These are phyloP conservation scores for Eupithecia inturbata DNA, from an alignment of 2,888 invertebrate species.

Conservation along the genomic window DNA sequence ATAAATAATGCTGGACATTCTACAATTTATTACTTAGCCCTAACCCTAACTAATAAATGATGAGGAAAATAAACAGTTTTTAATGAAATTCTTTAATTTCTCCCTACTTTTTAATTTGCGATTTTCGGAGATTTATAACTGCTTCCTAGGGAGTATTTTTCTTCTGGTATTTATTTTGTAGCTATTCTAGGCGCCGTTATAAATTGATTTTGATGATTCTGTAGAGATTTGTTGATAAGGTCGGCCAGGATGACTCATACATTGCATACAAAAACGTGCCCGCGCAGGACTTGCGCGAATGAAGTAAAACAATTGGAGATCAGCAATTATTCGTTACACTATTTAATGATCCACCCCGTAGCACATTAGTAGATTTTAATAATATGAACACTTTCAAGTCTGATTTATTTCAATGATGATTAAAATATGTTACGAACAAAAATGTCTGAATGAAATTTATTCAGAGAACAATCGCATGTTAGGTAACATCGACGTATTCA, in stretches of 20 bases:
- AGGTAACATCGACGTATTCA: not conserved
- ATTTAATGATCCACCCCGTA: not conserved
- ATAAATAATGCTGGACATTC: not conserved
- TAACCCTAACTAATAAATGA: not conserved
- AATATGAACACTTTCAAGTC: not conserved
- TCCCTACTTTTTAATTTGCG: not conserved
- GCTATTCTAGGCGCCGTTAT: not conserved
- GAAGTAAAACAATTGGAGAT: not conserved
- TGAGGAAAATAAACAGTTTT: not conserved
- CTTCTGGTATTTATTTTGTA: not conserved
- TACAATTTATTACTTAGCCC: not conserved
- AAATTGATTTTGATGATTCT: not conserved
- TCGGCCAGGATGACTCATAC: not conserved
- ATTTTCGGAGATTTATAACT: not conserved
- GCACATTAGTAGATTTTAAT: not conserved
- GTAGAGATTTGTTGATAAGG: not conserved
- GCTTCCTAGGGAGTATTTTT: not conserved
- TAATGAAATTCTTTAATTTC: no score
- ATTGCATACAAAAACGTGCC: not conserved
- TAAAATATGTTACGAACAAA: not conserved
- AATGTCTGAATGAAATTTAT: not conserved
- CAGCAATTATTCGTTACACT: no score
- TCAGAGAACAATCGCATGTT: not conserved
- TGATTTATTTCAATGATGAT: not conserved
- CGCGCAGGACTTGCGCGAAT: not conserved